Evolutionary conservation across 2,113 vertebrate genomes (phyloP).

Genomic region (Ailurus styani): DNA sequence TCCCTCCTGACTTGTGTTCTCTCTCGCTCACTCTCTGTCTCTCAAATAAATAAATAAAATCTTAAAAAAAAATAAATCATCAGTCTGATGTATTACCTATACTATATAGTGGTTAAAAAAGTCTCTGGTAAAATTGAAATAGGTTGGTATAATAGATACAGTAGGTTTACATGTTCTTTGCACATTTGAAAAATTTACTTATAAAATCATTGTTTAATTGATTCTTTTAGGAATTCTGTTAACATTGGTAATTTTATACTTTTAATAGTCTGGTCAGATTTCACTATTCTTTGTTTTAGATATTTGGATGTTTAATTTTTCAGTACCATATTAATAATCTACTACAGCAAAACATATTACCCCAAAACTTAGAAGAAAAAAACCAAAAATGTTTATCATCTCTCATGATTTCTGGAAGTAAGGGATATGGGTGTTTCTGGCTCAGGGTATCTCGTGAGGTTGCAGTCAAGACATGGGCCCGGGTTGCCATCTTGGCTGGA

Average conservation of each 20-base stretch:
- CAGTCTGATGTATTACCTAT: background rate
- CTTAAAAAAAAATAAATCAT: too few relatives aligned
- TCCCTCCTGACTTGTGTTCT: too few relatives aligned
- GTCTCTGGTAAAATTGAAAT: background rate
- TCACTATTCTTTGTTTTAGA: background rate
- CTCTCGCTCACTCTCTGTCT: too few relatives aligned
- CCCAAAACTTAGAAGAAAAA: background rate
- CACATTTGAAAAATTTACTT: background rate
- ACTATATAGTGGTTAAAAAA: background rate
- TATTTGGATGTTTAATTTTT: background rate
- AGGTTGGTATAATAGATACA: background rate
- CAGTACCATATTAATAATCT: background rate
- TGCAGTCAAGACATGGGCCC: background rate
- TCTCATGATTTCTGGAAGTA: background rate
- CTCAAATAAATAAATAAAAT: too few relatives aligned
- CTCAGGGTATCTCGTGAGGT: background rate
- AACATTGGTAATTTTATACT: background rate
- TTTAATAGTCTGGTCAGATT: background rate
- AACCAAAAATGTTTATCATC: background rate
- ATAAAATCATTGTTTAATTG: background rate
- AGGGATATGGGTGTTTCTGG: background rate
- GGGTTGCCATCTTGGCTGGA: background rate
- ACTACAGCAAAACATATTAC: background rate
- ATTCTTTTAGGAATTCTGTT: background rate
- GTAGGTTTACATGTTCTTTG: background rate